Evolutionary conservation across 2,113 vertebrate species (phyloP).

Genomic region (Amazona guildingii): DNA sequence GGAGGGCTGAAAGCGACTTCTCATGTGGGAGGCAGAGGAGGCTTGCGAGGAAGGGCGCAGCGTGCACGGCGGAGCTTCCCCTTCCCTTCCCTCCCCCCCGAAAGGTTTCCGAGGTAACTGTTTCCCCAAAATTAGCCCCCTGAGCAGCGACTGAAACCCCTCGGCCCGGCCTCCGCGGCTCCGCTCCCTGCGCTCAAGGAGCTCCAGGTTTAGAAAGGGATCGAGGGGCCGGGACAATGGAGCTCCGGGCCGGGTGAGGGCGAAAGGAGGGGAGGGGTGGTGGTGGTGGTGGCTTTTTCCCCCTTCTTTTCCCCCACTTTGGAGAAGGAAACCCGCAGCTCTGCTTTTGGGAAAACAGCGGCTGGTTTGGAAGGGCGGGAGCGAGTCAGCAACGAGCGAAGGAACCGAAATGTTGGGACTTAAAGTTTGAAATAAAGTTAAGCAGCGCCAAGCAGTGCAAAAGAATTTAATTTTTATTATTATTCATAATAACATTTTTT

Average conservation of each 20-base stretch:
- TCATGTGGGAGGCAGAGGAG: constrained; percentile 30
- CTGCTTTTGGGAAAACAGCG: not conserved
- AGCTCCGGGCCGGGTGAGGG: not conserved
- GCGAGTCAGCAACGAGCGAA: not conserved
- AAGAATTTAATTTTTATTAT: not conserved
- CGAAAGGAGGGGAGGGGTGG: not conserved
- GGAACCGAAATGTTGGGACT: not conserved
- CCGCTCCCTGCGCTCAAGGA: not conserved
- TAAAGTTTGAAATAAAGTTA: constrained; percentile 21
- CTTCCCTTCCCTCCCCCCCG: constrained; percentile 11
- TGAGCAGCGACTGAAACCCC: not conserved
- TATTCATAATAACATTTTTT: not conserved
- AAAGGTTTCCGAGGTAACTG: constrained; percentile 49
- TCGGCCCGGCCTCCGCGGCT: not conserved
- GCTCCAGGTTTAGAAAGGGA: constrained; percentile 2
- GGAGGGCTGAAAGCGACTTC: not conserved
- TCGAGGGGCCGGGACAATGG: constrained; percentile 8
- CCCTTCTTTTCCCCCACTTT: not conserved
- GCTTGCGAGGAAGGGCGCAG: not conserved
- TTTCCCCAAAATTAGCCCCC: constrained; percentile 36
- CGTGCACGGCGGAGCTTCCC: not conserved
- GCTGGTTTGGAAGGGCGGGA: not conserved
- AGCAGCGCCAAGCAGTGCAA: not conserved
- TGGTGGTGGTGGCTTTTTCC: not conserved
- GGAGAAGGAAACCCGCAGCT: not conserved